Evolutionary conservation across 2,888 invertebrate species (phyloP), one percentile per base, ranked within the genome.

Genomic region (Pantelozetes paolii): DNA sequence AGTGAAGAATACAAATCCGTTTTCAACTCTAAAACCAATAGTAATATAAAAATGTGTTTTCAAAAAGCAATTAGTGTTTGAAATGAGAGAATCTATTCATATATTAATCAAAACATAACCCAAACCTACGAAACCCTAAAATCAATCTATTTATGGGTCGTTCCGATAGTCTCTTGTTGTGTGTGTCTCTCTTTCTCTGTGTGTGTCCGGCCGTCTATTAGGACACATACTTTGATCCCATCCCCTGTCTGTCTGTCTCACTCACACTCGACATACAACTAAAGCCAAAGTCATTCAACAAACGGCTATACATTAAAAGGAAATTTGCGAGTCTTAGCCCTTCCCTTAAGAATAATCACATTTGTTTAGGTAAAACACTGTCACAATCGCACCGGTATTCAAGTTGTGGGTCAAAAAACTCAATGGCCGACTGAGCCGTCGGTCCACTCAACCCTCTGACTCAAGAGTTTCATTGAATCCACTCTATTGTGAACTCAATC

Each of bases 341-440:
- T 45, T 11, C 6, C n/a, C 45, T 50, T 45, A n/a, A n/a, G n/a
- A 36, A 36, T 36, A 36, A 36, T 36, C 36, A 36, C 9, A n/a
- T n/a, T n/a, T n/a, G n/a, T n/a, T n/a, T n/a, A n/a, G n/a, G 11
- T 54, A n/a, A 54, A 13, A 15, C 57, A 57, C 57, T 26, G 57
- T 57, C 28, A 57, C 28, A 57, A 57, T 28, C 28, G 57, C 57
- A 28, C 57, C 57, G 57, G 26, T 57, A 28, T 57, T 57, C 6
- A 36, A 36, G 9, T 36, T 36, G 36, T 36, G 36, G 36, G 5
- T 9, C n/a, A n/a, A n/a, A 36, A 36, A 36, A 36, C 36, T 36
- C 36, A 36, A 9, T 5, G 9, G 9, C 36, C 36, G 36, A 9
- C n/a, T n/a, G n/a, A n/a, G n/a, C n/a, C n/a, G n/a, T n/a, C n/a